Base-by-base conservation (phyloP, 2,113 vertebrate genomes). In the Aplodontia rufa region DNA sequence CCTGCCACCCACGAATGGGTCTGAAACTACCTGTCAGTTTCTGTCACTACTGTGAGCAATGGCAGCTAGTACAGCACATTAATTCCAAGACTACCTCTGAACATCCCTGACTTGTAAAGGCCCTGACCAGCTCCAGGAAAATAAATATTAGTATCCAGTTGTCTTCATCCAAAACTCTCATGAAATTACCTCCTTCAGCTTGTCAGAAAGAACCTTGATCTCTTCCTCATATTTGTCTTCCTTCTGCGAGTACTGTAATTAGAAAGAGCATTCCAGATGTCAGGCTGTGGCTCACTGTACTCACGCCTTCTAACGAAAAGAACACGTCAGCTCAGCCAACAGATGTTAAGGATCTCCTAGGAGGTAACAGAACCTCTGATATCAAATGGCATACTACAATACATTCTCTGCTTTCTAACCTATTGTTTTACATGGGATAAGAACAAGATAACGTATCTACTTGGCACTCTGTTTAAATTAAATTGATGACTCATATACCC, bases 191-290 rank as follows among this genome's bases (percentile, higher is more conserved):
- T 99, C 99, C 98, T 99, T 99, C 99, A 99, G 99, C 98, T 99
- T 99, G 99, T 99, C 99, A 94, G 99, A 99, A 94, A 99, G 99
- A 97, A 99, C 99, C 98, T 99, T 99, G 98, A 99, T 99, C 98
- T 99, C 99, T 96, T 99, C 99, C 98, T 99, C 99, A 58, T 99
- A 99, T 96, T 99, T 99, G 98, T 99, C 99, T 98, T 99, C 99
- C 97, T 99, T 99, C 98, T 99, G 99, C 0, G 99, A 99, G 98
- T 99, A 99, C 99, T 99, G 99, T 97, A 98, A 98, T 96, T 85
- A 98, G 93, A 98, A 98, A 98, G 91, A 93, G 88, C n/a, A 78
- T 86, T 87, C 93, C 86, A 92, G 72, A 84, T 96, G 96, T 98
- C 96, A 98, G 90, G 96, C 79, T 1, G 14, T 4, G 12, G 94